Evolutionary conservation across 1,140 invertebrate species (phyloP).

Genomic region (Macrostomum lignano): DNA sequence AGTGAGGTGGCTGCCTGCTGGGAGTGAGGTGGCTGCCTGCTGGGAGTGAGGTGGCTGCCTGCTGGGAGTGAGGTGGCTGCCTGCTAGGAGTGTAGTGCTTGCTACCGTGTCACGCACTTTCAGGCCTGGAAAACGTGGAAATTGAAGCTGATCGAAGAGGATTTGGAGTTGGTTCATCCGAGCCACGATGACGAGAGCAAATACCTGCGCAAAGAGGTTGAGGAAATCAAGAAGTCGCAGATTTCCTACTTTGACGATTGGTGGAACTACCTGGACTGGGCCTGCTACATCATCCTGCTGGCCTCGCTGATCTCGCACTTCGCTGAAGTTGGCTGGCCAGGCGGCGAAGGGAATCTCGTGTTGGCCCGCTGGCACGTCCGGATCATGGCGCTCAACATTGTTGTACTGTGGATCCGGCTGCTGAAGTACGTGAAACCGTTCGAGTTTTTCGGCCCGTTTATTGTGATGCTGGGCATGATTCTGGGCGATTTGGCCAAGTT

Average conservation of each 20-base stretch:
- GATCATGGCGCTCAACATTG: conserved; percentile 18
- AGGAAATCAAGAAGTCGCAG: conserved; percentile 11
- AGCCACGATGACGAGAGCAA: conserved; percentile 17
- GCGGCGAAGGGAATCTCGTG: conserved; percentile 11
- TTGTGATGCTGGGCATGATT: conserved; percentile 23
- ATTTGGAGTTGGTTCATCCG: conserved; percentile 16
- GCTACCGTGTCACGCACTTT: conserved; percentile 3
- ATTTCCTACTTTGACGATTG: conserved; percentile 18
- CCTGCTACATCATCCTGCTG: conserved; percentile 16
- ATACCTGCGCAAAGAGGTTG: conserved; percentile 14
- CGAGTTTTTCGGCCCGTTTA: conserved; percentile 18
- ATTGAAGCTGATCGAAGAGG: conserved; percentile 12
- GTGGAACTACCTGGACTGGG: conserved; percentile 25
- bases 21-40: too few relatives aligned
- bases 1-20: too few relatives aligned
- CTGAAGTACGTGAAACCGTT: conserved; percentile 20
- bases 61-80: too few relatives aligned
- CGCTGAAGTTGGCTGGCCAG: conserved; percentile 11
- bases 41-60: too few relatives aligned
- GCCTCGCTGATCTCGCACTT: conserved; percentile 15
- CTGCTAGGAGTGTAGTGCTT: conserved; percentile 5
- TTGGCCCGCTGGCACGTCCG: conserved; percentile 16
- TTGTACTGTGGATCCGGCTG: conserved; percentile 21
- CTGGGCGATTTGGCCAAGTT: conserved; percentile 16
- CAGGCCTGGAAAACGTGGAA: conserved; percentile 14